Conservation (phyloP, 2,888 invertebrate genomes). For the Osedax frankpressi region DNA sequence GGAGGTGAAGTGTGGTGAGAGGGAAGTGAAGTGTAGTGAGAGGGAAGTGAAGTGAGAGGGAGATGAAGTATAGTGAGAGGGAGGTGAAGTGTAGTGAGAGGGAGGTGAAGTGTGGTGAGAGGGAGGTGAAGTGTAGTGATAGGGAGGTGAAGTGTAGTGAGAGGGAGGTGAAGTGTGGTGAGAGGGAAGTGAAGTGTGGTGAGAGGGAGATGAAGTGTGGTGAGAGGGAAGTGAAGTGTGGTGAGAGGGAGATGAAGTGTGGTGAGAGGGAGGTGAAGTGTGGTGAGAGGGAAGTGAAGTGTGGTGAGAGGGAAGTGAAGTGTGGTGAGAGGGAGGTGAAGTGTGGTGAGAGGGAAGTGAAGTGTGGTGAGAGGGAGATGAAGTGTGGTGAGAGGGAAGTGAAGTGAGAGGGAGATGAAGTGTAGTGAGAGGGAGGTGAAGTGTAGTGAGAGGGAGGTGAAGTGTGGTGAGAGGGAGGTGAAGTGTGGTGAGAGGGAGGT, state of each 20-base stretch:
- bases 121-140: not conserved
- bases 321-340: too few relatives aligned
- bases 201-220: not conserved
- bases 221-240: not conserved
- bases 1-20: too few relatives aligned
- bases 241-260: too few relatives aligned
- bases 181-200: not conserved
- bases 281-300: too few relatives aligned
- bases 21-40: too few relatives aligned
- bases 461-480: not conserved
- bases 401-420: not conserved
- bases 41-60: too few relatives aligned
- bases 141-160: not conserved
- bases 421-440: not conserved
- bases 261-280: too few relatives aligned
- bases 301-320: too few relatives aligned
- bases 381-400: not conserved
- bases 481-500: not conserved
- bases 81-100: not conserved
- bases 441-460: not conserved
- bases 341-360: too few relatives aligned
- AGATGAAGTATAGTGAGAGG: too few relatives aligned
- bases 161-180: not conserved
- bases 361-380: not conserved
- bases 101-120: not conserved